Evolutionary conservation across 2,888 invertebrate species (phyloP), one percentile per base, ranked within the genome.

Genomic region (Tipula lateralis): DNA sequence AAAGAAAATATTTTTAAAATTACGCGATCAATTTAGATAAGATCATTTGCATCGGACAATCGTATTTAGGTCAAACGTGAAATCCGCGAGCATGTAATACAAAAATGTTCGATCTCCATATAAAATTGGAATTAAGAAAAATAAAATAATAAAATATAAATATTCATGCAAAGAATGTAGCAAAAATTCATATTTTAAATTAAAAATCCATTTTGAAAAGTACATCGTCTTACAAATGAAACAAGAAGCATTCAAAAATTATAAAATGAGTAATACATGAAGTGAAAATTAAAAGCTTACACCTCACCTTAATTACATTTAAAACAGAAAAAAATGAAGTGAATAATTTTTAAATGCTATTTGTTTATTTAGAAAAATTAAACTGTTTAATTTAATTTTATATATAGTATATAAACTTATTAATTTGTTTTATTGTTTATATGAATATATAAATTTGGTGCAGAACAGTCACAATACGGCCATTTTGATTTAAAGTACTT

Each of bases 381-480:
- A 50, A 50, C 16, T 50, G 44, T 66, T 66, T 66, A 66, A 66
- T 44, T n/a, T 44, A 44, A 83, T 83, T 44, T 44, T 44, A 44
- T 66, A 66, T 66, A 30, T 16, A 16, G 24, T 83, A 83, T 83
- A 32, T 83, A 39, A 83, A 83, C 29, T 83, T 39, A 83, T 36
- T 83, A 83, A 83, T 36, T 39, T n/a, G n/a, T n/a, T 83, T 83
- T 83, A 24, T 83, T 83, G 19, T 83, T 30, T 34, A 34, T 83
- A 34, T 83, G 34, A 24, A 83, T 83, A 83, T 83, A 34, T 82
- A 82, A 82, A 82, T 34, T 82, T 83, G 83, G 83, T 83, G 83
- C 83, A 83, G 32, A 83, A 83, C 83, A 83, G 83, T 83, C 83
- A 83, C 83, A 83, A 83, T 83, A 34, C 83, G 83, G 83, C 83